These are phyloP conservation scores for Casuarius casuarius DNA, from an alignment of 2,113 vertebrate species.

Conservation along the genomic window DNA sequence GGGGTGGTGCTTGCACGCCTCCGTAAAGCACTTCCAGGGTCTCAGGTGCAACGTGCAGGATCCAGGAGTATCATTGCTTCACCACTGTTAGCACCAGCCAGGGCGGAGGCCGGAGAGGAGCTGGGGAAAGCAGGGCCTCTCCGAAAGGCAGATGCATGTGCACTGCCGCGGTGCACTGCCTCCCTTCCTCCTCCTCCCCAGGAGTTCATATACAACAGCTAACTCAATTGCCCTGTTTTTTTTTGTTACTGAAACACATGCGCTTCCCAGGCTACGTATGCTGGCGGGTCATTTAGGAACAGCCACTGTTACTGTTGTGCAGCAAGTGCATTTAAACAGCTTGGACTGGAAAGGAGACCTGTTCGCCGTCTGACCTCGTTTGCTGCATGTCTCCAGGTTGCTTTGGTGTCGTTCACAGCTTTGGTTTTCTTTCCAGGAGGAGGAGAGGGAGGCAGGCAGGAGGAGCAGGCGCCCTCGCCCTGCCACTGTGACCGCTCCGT, in stretches of 20 bases:
- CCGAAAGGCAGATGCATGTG: background rate
- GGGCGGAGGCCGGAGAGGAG: background rate
- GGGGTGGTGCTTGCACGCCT: background rate
- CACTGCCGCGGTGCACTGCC: no score
- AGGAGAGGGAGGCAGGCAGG: background rate
- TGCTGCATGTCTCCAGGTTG: background rate
- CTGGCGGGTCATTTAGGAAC: background rate
- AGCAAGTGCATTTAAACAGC: background rate
- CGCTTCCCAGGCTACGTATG: background rate
- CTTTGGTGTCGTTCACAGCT: background rate
- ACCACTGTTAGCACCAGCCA: rapidly evolving
- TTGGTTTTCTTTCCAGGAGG: background rate
- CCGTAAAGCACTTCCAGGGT: background rate
- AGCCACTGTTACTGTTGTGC: background rate
- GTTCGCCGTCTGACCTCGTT: background rate
- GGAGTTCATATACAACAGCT: background rate
- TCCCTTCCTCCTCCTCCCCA: background rate
- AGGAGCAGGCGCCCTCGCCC: background rate
- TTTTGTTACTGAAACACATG: background rate
- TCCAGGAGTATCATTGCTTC: background rate
- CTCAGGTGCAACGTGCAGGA: background rate
- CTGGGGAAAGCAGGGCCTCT: background rate
- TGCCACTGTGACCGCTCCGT: background rate
- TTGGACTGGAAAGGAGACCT: background rate
- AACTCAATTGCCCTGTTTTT: background rate